Conservation (phyloP, 2,888 invertebrate genomes). For the Cylindroiulus punctatus region DNA sequence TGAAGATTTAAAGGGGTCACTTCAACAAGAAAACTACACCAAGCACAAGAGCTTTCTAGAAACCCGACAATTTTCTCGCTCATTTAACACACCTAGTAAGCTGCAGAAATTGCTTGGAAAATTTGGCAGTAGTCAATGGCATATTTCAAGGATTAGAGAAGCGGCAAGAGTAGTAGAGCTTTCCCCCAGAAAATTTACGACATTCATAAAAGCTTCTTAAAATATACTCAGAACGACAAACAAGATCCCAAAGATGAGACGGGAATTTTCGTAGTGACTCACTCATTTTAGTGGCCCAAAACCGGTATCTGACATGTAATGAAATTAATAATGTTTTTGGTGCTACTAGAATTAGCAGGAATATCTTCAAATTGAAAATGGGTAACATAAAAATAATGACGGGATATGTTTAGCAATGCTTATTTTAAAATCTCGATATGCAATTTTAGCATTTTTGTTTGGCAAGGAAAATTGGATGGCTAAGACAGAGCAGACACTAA, state of each 20-base stretch:
- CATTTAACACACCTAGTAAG: background rate
- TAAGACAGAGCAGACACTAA: background rate
- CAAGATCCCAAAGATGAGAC: background rate
- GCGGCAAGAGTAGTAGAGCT: background rate
- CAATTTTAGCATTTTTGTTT: constrained; percentile 30
- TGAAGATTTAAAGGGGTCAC: no score
- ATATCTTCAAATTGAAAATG: background rate
- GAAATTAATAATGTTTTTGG: background rate
- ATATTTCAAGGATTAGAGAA: constrained; percentile 35
- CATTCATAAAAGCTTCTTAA: constrained; percentile 38
- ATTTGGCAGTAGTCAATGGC: constrained; percentile 45
- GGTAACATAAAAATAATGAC: background rate
- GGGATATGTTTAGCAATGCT: background rate
- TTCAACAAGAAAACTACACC: background rate
- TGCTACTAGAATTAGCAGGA: background rate
- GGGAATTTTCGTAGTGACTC: background rate
- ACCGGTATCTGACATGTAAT: background rate
- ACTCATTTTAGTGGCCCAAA: background rate
- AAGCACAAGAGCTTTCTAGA: background rate
- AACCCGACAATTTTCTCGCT: constrained; percentile 4
- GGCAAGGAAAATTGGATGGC: background rate
- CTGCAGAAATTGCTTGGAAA: constrained; percentile 12
- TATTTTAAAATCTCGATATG: background rate
- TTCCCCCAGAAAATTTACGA: background rate
- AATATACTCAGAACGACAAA: constrained; percentile 8